Base-by-base conservation (phyloP, 2,113 vertebrate species). In the Phrynosoma blainvillii region DNA sequence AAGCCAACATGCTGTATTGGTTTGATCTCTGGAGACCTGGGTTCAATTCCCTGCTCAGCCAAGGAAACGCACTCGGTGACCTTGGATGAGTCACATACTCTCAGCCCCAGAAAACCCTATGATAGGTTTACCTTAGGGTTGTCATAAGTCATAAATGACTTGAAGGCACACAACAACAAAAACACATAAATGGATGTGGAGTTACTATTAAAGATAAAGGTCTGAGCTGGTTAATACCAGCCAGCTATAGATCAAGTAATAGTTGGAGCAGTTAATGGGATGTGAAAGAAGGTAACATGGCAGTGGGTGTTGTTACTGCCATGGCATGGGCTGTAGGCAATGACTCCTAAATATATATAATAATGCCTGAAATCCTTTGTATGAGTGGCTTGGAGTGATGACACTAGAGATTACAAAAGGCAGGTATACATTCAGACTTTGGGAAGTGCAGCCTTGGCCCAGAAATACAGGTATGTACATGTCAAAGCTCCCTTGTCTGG, bases 381-480 rank as follows among this genome's bases (percentile, higher is more conserved):
- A 47, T 23, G 80, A 73, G 79, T 30, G 32, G 25, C 54, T 82
- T 62, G 62, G 54, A 47, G 56, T 73, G 25, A 62, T 82, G 47
- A 5, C n/a, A 30, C 65, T 54, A 56, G 23, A 52, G 73, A 14
- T 27, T 88, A 68, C 76, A 83, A 54, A 18, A 73, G 68, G 20
- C 52, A 83, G 27, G 42, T 77, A 12, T 73, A 62, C 47, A 13
- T 56, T 83, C 42, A 70, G 42, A 40, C 11, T 16, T 88, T 56
- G 62, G 62, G 47, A 83, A 65, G 42, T 27, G 42, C 59, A 70
- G 42, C 47, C n/a, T 54, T 40, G n/a, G 42, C 66, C n/a, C 59
- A 78, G n/a, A 68, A 88, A 77, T 65, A 78, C 81, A 88, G 40
- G 81, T 40, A 20, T 21, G 14, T 56, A 84, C 73, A 40, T 40